These are phyloP conservation scores for Lagodon rhomboides DNA, from an alignment of 2,797 vertebrate genomes.

Conservation along the genomic window DNA sequence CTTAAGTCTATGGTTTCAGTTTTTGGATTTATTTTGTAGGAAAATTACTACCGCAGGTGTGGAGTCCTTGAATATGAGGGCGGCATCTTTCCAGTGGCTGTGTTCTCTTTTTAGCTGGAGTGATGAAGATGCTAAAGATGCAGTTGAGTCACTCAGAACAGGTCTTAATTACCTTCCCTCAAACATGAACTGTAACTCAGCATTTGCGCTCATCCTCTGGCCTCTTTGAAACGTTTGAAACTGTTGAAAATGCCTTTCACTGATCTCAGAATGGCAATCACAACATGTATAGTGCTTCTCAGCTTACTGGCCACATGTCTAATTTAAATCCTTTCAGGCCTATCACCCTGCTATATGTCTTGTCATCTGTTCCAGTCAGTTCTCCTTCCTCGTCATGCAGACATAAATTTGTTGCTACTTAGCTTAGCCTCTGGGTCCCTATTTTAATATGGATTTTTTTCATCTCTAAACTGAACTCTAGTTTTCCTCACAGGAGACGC, in stretches of 20 bases:
- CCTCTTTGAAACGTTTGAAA: constrained; percentile 50
- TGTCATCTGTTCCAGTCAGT: not conserved
- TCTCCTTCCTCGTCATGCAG: constrained; percentile 11
- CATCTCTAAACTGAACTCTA: constrained; percentile 18
- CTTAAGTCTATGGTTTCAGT: constrained; percentile 12
- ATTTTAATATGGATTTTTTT: constrained; percentile 23
- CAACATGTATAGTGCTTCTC: not conserved
- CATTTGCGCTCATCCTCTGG: constrained; percentile 39
- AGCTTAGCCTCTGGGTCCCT: not conserved
- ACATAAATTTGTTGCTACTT: not conserved
- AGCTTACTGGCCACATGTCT: not conserved
- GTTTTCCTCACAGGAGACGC: not conserved
- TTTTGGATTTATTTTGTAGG: constrained; percentile 10
- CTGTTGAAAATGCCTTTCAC: constrained; percentile 12
- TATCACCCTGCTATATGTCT: constrained; percentile 1
- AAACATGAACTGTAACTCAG: constrained; percentile 32
- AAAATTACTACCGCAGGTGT: constrained; percentile 43
- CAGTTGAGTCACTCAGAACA: constrained; percentile 38
- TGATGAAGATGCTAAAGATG: constrained; percentile 34
- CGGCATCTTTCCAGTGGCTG: constrained; percentile 21
- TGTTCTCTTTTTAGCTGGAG: constrained; percentile 38
- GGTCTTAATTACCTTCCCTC: constrained; percentile 55
- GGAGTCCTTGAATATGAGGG: not conserved
- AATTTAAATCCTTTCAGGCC: constrained; percentile 39
- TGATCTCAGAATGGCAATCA: constrained; percentile 12